These are phyloP conservation scores for Urophycis tenuis DNA, from an alignment of 2,797 vertebrate genomes.

Conservation along the genomic window DNA sequence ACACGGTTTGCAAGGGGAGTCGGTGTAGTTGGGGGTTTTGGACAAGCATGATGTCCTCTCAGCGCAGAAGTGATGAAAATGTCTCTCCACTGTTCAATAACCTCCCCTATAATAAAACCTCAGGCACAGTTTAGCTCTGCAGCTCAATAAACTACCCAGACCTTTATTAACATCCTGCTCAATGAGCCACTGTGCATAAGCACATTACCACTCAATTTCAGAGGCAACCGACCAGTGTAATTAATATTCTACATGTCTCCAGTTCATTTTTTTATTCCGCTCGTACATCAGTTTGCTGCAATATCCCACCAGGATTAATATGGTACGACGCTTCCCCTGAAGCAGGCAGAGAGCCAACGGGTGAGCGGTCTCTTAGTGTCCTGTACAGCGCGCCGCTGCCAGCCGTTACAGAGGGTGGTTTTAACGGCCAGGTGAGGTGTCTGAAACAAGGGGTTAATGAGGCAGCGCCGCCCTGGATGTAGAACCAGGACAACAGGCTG, in stretches of 20 bases:
- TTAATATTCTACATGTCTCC: slow-evolving; percentile 40
- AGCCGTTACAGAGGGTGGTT: too few species aligned
- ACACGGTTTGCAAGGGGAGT: too few species aligned
- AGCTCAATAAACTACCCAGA: slow-evolving; percentile 8
- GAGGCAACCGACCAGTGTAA: slow-evolving; percentile 33
- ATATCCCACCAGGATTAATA: neutral
- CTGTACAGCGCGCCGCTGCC: too few species aligned
- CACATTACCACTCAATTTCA: slow-evolving; percentile 40
- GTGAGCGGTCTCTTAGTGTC: too few species aligned
- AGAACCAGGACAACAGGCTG: too few species aligned
- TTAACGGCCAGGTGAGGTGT: too few species aligned
- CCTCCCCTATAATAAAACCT: slow-evolving; percentile 27
- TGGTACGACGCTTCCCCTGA: slow-evolving; percentile 18
- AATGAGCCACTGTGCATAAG: slow-evolving; percentile 21
- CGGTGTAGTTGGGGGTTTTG: too few species aligned
- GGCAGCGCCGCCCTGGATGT: too few species aligned
- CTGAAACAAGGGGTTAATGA: too few species aligned
- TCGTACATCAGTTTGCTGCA: neutral
- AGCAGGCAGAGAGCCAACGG: slow-evolving; percentile 15
- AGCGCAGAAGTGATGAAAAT: neutral
- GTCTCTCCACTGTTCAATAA: neutral
- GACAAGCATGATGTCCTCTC: neutral
- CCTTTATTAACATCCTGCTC: slow-evolving; percentile 25
- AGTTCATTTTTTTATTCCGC: slow-evolving; percentile 30
- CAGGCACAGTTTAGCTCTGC: slow-evolving; percentile 35